These are phyloP conservation scores for Drosophila kikkawai DNA, from an alignment of 1,140 invertebrate species.

Conservation along the genomic window DNA sequence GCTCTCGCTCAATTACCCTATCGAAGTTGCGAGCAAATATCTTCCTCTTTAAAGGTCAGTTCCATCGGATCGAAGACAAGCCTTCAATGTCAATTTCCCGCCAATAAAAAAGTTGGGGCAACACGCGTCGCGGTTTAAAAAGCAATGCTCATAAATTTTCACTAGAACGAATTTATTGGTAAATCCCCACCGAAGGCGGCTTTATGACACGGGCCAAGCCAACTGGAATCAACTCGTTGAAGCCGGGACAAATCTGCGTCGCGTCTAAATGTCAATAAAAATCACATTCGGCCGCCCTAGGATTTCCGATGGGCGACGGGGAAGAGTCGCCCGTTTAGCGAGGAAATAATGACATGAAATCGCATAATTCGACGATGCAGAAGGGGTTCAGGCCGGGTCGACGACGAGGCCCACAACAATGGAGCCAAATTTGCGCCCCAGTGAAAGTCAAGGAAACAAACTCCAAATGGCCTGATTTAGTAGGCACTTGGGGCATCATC, in stretches of 20 bases:
- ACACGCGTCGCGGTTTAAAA: conserved; percentile 80
- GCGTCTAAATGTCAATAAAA: conserved; percentile 82
- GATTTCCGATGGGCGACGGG: conserved; percentile 27
- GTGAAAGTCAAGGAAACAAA: conserved; percentile 52
- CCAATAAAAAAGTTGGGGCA: conserved; percentile 63
- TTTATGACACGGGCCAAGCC: conserved; percentile 67
- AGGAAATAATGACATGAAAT: conserved; percentile 81
- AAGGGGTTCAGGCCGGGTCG: conserved; percentile 44
- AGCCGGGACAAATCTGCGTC: conserved; percentile 59
- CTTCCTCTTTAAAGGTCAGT: conserved; percentile 65
- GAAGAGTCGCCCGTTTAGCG: conserved; percentile 71
- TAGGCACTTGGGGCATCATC: conserved; percentile 61
- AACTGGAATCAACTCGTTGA: conserved; percentile 70
- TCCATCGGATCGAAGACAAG: conserved; percentile 11
- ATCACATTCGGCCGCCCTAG: conserved; percentile 61
- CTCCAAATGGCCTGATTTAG: conserved; percentile 78
- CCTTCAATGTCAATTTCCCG: conserved; percentile 66
- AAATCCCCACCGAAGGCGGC: conserved; percentile 56
- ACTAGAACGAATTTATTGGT: conserved; percentile 82
- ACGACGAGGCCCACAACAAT: conserved; percentile 27
- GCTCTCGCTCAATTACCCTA: conserved; percentile 40
- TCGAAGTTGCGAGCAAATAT: conserved; percentile 18
- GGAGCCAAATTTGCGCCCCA: conserved; percentile 33
- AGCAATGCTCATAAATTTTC: conserved; percentile 81
- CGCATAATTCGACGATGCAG: conserved; percentile 68